These are phyloP conservation scores for Trinectes maculatus DNA, from an alignment of 2,113 vertebrate species.

Conservation along the genomic window DNA sequence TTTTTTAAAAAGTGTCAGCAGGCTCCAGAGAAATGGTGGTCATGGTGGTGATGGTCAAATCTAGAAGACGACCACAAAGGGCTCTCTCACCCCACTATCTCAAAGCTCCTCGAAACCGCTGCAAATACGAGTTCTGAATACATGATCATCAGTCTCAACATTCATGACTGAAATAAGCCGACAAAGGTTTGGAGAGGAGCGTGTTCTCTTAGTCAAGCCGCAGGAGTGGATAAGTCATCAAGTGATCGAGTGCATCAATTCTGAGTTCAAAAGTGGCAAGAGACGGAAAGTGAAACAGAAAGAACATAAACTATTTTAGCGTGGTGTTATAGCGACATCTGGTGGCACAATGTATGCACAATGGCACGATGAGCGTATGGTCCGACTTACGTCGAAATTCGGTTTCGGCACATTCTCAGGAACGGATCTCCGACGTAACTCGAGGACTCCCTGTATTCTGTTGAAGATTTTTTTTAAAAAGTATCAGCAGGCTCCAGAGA, in stretches of 20 bases:
- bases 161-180: constrained; percentile 53
- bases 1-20: constrained; percentile 54
- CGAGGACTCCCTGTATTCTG: no score
- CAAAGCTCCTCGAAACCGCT: constrained; percentile 50
- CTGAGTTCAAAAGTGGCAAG: constrained; percentile 58
- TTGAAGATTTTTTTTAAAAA: constrained; percentile 52
- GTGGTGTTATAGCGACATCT: no score
- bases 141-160: constrained; percentile 64
- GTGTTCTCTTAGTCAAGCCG: constrained; percentile 42
- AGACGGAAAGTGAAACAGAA: background rate
- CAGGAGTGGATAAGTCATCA: constrained; percentile 51
- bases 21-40: constrained; percentile 61
- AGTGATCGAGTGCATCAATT: constrained; percentile 53
- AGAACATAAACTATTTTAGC: no score
- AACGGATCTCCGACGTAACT: no score
- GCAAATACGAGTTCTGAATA: constrained; percentile 42
- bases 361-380: no score
- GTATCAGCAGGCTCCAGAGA: constrained; percentile 54
- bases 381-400: no score
- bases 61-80: constrained; percentile 67
- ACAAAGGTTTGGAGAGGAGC: constrained; percentile 52
- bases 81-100: constrained; percentile 63
- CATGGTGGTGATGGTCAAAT: constrained; percentile 72
- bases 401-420: no score
- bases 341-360: no score